Evolutionary conservation across 2,113 vertebrate species (phyloP).

Genomic region (Menidia beryllina): DNA sequence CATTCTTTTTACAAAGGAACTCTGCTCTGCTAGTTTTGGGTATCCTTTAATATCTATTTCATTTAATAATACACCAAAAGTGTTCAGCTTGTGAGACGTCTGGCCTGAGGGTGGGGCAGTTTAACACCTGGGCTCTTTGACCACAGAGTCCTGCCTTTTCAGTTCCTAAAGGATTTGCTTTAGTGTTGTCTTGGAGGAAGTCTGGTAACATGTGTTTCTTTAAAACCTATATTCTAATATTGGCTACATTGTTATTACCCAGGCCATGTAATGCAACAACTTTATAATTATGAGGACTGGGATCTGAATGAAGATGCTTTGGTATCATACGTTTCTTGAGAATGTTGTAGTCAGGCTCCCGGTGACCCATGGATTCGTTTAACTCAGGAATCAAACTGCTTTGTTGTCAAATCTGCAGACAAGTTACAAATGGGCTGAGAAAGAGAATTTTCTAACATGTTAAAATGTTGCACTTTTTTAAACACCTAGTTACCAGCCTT

Average conservation of each 20-base stretch:
- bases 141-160: background rate
- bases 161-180: background rate
- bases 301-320: background rate
- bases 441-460: background rate
- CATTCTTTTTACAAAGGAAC: too few relatives aligned
- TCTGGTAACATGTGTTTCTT: background rate
- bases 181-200: background rate
- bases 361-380: background rate
- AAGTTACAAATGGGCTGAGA: background rate
- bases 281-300: too few relatives aligned
- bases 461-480: background rate
- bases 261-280: too few relatives aligned
- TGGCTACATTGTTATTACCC: too few relatives aligned
- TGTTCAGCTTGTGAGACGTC: background rate
- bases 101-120: background rate
- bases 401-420: background rate
- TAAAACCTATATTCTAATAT: too few relatives aligned
- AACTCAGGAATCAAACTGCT: background rate
- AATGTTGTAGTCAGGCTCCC: background rate
- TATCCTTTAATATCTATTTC: too few relatives aligned
- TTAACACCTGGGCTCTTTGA: constrained; percentile 2
- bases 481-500: background rate
- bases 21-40: too few relatives aligned
- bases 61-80: background rate
- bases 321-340: background rate